phyloP scores from a whole-genome alignment of 2,113 vertebrate genomes.

The Seriola rivoliana region DNA sequence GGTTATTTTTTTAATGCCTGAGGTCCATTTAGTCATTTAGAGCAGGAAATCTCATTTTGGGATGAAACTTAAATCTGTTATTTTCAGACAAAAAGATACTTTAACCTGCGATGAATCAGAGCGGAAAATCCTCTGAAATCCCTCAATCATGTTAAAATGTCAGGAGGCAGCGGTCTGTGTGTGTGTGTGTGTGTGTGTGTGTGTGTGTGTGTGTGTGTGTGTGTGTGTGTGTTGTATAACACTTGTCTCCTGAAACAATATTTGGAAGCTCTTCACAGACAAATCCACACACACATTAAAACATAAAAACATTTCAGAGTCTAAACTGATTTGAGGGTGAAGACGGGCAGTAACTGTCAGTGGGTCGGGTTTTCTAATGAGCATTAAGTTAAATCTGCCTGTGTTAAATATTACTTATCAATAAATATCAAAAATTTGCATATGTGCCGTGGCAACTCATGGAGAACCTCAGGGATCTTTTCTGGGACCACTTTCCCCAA shows the following conservation, averaged over 20 bases:
- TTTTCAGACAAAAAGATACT: conserved; percentile 37
- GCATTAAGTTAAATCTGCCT: background rate
- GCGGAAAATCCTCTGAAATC: conserved; percentile 71
- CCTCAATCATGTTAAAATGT: conserved; percentile 63
- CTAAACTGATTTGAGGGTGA: conserved; percentile 25
- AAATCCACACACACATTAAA: conserved; percentile 29
- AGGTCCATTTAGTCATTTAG: conserved; percentile 23
- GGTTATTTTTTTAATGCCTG: conserved; percentile 4
- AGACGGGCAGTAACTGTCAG: too few relatives aligned
- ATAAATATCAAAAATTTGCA: too few relatives aligned
- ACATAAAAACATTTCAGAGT: conserved; percentile 25
- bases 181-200: conserved; percentile 15
- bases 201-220: conserved; percentile 1
- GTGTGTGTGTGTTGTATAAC: conserved; percentile 33
- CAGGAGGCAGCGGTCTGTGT: background rate
- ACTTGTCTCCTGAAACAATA: conserved; percentile 34
- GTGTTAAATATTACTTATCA: background rate
- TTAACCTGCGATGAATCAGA: conserved; percentile 46
- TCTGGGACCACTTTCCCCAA: too few relatives aligned
- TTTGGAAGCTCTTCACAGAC: conserved; percentile 39
- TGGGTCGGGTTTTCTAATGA: background rate
- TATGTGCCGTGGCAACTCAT: background rate
- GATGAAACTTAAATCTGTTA: conserved; percentile 46
- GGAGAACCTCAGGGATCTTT: background rate
- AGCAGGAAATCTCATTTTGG: background rate